These are phyloP conservation scores for Epsilonema sp. DNA, from an alignment of 2,888 invertebrate genomes.

Conservation along the genomic window DNA sequence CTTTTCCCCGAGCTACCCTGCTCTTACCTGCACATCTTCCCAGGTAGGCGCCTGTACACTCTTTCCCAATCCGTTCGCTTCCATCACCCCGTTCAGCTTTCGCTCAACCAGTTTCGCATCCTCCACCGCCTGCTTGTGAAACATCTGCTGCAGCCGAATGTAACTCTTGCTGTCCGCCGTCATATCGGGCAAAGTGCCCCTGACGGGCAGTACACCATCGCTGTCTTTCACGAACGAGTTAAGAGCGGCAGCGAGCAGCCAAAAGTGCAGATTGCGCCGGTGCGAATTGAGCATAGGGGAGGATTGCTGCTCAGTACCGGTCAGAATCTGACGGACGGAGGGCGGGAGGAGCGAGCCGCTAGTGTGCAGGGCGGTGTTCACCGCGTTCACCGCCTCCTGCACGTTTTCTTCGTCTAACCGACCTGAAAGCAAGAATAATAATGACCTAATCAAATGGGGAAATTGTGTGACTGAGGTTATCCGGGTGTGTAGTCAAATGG, in stretches of 20 bases:
- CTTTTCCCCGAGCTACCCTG: too few relatives aligned
- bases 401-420: conserved; percentile 63
- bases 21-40: too few relatives aligned
- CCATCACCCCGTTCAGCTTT: not conserved
- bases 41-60: not conserved
- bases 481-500: too few relatives aligned
- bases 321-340: not conserved
- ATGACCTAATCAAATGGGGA: too few relatives aligned
- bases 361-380: conserved; percentile 52
- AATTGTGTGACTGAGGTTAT: too few relatives aligned
- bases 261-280: not conserved
- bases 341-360: not conserved
- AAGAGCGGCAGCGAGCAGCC: conserved; percentile 16
- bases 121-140: conserved; percentile 13
- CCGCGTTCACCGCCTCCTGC: conserved; percentile 73
- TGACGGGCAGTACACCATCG: conserved; percentile 16
- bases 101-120: conserved; percentile 15
- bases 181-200: conserved; percentile 26
- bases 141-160: conserved; percentile 10
- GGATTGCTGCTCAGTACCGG: not conserved
- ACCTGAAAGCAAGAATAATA: conserved; percentile 10
- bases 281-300: not conserved
- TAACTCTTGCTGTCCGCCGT: conserved; percentile 18
- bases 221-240: conserved; percentile 16
- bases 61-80: not conserved